Conservation (phyloP, 2,113 vertebrate genomes). For the Barnardius zonarius region DNA sequence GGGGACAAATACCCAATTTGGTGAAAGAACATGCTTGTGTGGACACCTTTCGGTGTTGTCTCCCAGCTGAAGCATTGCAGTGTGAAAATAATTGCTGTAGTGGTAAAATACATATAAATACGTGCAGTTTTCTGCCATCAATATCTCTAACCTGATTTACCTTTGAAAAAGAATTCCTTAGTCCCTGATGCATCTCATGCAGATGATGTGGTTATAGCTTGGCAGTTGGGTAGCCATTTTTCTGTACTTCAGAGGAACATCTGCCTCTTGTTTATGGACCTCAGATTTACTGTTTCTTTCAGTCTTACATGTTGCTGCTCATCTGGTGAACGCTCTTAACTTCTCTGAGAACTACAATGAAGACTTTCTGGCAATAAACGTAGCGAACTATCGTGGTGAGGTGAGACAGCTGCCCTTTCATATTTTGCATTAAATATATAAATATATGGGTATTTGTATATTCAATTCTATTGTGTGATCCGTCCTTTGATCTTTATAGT, state of each 20-base stretch:
- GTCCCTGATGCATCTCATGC: background rate
- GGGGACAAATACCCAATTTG: background rate
- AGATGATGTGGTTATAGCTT: background rate
- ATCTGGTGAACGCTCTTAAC: conserved; percentile 87
- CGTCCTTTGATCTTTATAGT: background rate
- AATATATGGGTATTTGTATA: background rate
- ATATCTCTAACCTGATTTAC: background rate
- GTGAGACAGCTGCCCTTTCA: conserved; percentile 69
- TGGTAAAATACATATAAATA: background rate
- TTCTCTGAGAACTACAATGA: conserved; percentile 88
- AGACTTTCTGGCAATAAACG: conserved; percentile 86
- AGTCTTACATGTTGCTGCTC: conserved; percentile 95
- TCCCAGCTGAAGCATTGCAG: background rate
- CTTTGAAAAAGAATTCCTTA: background rate
- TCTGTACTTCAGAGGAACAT: background rate
- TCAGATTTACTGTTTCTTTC: background rate
- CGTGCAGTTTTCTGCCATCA: background rate
- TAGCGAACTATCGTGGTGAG: conserved; percentile 89
- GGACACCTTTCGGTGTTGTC: background rate
- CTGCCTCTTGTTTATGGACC: background rate
- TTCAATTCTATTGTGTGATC: background rate
- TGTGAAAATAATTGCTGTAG: background rate
- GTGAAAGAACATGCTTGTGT: background rate
- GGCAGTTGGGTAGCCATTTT: background rate
- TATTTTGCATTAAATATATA: background rate